Base-by-base conservation (phyloP, 2,797 vertebrate genomes). In the Neosilurus hyrtlii region DNA sequence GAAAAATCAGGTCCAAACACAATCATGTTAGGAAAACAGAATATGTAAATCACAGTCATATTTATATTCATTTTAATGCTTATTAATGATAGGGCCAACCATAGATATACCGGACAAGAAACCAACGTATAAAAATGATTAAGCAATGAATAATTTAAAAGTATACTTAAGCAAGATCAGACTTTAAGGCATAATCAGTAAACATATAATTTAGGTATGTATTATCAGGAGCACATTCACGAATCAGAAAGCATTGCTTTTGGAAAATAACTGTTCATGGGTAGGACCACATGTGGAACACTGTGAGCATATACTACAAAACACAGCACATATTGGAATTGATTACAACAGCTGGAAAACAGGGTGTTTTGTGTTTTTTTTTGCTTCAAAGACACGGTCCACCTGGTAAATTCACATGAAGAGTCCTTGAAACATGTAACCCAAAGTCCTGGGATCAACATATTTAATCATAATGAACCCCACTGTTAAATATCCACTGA, bases 141-240 rank as follows among this genome's bases (percentile, higher is more conserved):
- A 20, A 26, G 76, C n/a, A 68, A 57, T 24, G 7, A 56, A 68
- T 80, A 37, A 79, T 65, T 80, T 80, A 80, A 67, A 80, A 68
- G 56, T 35, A 76, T 76, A 37, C 59, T 61, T n/a, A n/a, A 75
- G 37, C 54, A 37, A n/a, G 61, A 52, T 22, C 24, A n/a, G 52
- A 9, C 6, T 37, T 57, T 37, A 68, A 57, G 26, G 79, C 52
- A 70, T 57, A 68, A n/a, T 37, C 24, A 54, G 26, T 54, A 80
- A 49, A 67, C 20, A 76, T 52, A 24, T 15, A 35, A 68, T 15
- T 30, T 56, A 24, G 61, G 49, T 79, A 18, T 49, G 63, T 66
- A 79, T 15, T 9, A 43, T 54, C 49, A 57, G 72, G 43, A 49
- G 35, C 57, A 76, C 6, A 24, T 37, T 18, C 14, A 51, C 26